These are phyloP conservation scores for Rostratula benghalensis DNA, from an alignment of 2,113 vertebrate species.

Conservation along the genomic window DNA sequence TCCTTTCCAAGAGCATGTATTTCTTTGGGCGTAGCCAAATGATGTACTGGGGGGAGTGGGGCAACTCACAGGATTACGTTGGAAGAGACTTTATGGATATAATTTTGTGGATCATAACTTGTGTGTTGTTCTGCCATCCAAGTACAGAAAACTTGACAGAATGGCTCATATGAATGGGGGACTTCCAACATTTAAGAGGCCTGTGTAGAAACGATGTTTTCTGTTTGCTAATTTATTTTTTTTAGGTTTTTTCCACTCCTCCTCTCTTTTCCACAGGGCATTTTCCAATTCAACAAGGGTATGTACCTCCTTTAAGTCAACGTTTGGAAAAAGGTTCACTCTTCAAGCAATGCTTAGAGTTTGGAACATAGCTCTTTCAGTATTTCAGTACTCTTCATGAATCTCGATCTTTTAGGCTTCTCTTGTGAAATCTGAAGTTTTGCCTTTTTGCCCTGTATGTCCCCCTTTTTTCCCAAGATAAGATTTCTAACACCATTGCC, in stretches of 20 bases:
- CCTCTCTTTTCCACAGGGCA: not conserved
- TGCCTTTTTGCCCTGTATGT: not conserved
- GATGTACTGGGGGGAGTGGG: not conserved
- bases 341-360: not conserved
- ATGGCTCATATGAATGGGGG: not conserved
- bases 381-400: not conserved
- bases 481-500: not conserved
- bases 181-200: not conserved
- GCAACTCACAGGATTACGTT: not conserved
- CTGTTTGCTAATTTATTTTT: not conserved
- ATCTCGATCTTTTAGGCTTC: not conserved
- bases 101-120: not conserved
- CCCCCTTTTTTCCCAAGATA: not conserved
- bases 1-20: not conserved
- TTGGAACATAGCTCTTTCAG: not conserved
- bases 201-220: not conserved
- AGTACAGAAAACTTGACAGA: not conserved
- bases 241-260: not conserved
- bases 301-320: not conserved
- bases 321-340: not conserved
- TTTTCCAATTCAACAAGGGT: not conserved
- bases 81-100: not conserved
- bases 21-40: not conserved
- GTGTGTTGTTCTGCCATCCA: not conserved
- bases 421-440: not conserved